Evolutionary conservation across 1,140 invertebrate genomes (phyloP).

Genomic region (Psix sp.): DNA sequence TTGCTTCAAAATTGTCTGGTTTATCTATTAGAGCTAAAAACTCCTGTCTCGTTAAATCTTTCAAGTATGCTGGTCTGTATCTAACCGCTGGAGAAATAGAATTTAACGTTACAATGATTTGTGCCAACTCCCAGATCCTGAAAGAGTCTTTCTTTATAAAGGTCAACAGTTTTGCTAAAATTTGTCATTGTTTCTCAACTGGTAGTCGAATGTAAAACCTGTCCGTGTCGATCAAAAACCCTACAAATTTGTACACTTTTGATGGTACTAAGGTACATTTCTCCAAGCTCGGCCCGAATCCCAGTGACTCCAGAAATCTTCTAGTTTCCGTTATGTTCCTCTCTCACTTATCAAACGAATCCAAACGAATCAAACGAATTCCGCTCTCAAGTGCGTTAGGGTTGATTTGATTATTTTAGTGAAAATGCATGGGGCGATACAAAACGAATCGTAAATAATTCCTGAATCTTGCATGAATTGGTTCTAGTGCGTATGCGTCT

Average conservation of each 20-base stretch:
- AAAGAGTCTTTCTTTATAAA: too few relatives aligned
- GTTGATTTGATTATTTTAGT: constrained; percentile 63
- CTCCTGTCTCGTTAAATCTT: too few relatives aligned
- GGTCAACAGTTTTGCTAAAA: background rate
- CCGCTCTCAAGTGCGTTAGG: constrained; percentile 28
- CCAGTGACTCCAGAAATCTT: constrained; percentile 5
- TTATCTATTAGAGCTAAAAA: too few relatives aligned
- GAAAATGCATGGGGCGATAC: constrained; percentile 56
- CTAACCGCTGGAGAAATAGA: background rate
- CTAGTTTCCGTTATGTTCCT: background rate
- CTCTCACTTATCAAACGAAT: constrained; percentile 51
- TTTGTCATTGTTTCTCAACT: constrained; percentile 10
- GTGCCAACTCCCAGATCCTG: constrained; percentile 13
- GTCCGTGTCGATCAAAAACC: constrained; percentile 13
- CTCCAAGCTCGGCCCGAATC: constrained; percentile 13
- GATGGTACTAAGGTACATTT: constrained; percentile 8
- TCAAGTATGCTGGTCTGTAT: too few relatives aligned
- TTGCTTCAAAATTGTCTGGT: too few relatives aligned
- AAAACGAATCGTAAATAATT: constrained; percentile 59
- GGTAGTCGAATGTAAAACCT: constrained; percentile 10
- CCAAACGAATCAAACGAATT: constrained; percentile 57
- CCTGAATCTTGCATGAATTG: constrained; percentile 48
- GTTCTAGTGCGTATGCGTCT: constrained; percentile 50
- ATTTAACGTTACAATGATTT: constrained; percentile 11
- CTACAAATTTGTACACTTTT: constrained; percentile 18